A percentile compares a stretch with the other conserved stretches of the same genome.
Conservation (phyloP, 2,888 invertebrate genomes). For the Pammene fasciana region DNA sequence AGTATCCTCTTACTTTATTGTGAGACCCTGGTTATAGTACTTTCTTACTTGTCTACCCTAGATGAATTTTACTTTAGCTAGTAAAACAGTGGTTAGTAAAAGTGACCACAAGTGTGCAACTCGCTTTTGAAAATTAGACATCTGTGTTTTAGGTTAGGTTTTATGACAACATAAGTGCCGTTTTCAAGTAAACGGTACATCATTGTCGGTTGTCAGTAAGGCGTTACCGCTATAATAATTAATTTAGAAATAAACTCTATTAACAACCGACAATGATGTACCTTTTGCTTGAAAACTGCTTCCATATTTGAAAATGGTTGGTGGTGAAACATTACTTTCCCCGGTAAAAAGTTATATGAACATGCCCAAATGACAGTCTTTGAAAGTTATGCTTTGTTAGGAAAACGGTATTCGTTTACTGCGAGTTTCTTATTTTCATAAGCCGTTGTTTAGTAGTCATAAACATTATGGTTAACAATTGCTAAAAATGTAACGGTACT, state of each 20-base stretch:
- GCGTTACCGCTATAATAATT: too few relatives aligned
- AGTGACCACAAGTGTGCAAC: constrained; percentile 61
- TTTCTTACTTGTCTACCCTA: not conserved
- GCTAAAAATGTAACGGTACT: too few relatives aligned
- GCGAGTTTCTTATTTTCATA: not conserved
- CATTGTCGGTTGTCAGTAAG: too few relatives aligned
- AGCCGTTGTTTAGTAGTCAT: not conserved
- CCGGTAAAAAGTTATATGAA: constrained; percentile 12
- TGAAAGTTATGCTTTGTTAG: not conserved
- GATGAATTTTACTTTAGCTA: not conserved
- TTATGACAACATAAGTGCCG: constrained; percentile 36
- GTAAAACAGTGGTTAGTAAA: constrained; percentile 58
- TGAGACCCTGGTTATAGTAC: not conserved
- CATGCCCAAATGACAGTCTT: not conserved
- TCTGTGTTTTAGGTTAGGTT: constrained; percentile 44
- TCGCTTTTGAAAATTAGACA: constrained; percentile 53
- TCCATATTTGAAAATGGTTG: constrained; percentile 12
- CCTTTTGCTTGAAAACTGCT: too few relatives aligned
- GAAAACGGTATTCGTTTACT: not conserved
- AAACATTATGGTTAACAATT: too few relatives aligned
- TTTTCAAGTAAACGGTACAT: too few relatives aligned
- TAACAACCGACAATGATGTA: too few relatives aligned
- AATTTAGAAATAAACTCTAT: too few relatives aligned
- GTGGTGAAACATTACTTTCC: constrained; percentile 16
- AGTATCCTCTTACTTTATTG: not conserved